These are phyloP conservation scores for Aspidiotus destructor DNA, from an alignment of 2,888 invertebrate species.

Conservation along the genomic window DNA sequence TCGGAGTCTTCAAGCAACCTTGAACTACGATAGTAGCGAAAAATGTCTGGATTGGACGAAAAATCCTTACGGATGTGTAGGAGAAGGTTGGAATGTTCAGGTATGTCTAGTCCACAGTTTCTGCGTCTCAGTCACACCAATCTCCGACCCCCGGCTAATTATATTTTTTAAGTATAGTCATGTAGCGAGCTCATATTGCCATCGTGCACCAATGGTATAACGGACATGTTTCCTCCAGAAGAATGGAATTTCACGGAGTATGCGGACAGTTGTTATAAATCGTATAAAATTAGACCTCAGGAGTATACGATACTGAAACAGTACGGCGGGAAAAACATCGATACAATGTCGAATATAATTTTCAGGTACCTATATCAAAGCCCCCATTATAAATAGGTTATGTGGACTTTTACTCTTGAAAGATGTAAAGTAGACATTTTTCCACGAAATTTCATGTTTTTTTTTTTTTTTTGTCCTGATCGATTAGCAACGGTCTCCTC, in stretches of 20 bases:
- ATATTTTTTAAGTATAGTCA: background rate
- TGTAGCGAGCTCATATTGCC: conserved; percentile 94
- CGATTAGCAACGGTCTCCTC: conserved; percentile 65
- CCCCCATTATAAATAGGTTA: background rate
- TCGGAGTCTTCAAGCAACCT: conserved; percentile 61
- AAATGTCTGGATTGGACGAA: conserved; percentile 58
- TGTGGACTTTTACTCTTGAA: background rate
- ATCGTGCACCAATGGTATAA: conserved; percentile 63
- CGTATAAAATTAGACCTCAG: conserved; percentile 59
- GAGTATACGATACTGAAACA: conserved; percentile 56
- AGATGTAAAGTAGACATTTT: too few species aligned
- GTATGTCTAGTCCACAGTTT: conserved; percentile 42
- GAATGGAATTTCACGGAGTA: conserved; percentile 63
- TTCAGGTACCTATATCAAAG: conserved; percentile 43
- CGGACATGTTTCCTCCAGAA: conserved; percentile 72
- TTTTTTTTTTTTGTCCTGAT: background rate
- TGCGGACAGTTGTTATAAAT: conserved; percentile 57
- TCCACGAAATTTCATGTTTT: background rate
- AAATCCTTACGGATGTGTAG: conserved; percentile 51
- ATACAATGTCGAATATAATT: conserved; percentile 51
- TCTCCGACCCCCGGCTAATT: background rate
- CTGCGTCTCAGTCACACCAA: background rate
- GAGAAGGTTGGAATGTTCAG: conserved; percentile 75
- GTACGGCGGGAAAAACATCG: conserved; percentile 71
- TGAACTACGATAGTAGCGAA: conserved; percentile 66